Base-by-base conservation (phyloP, 2,113 vertebrate genomes). In the Agelaius phoeniceus region DNA sequence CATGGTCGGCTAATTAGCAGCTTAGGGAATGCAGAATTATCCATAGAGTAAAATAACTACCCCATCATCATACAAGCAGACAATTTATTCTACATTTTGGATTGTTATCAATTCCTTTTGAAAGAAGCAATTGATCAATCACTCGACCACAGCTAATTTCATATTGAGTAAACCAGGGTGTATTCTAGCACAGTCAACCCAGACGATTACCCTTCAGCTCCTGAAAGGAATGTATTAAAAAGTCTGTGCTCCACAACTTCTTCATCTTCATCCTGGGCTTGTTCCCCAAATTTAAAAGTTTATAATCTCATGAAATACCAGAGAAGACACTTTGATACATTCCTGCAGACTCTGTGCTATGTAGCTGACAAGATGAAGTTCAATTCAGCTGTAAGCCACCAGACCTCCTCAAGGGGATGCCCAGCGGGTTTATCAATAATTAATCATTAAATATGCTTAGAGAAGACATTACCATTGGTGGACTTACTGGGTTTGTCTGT, bases 401-500 rank as follows among this genome's bases (percentile, higher is more conserved):
- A 37, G 10, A 49, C 13, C 65, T n/a, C 62, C 84, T 43, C 24
- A 95, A 75, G 6, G 7, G 6, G 5, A 87, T 6, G 12, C 16
- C 23, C 23, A 28, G 10, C 20, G 11, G 39, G 14, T 72, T 83
- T 24, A 84, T n/a, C 68, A 48, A 81, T 33, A 54, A 76, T 16
- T 55, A 73, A 51, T 30, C 51, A 27, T 21, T 61, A 81, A 1
- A 9, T 39, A 49, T 1, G 8, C 9, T 10, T 13, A 95, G 75
- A 96, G 65, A 44, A 93, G 44, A 69, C 2, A 1, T 31, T 58
- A 54, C 13, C 26, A 84, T 85, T 74, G 82, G 66, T 89, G 15
- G 65, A 95, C 84, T 31, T 94, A 97, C 59, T 41, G 33, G 23
- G 76, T 96, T 96, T 72, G 59, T 61, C 13, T 84, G 43, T 35